phyloP scores from a whole-genome alignment of 2,888 invertebrate genomes.

The Tetragonula carbonaria region DNA sequence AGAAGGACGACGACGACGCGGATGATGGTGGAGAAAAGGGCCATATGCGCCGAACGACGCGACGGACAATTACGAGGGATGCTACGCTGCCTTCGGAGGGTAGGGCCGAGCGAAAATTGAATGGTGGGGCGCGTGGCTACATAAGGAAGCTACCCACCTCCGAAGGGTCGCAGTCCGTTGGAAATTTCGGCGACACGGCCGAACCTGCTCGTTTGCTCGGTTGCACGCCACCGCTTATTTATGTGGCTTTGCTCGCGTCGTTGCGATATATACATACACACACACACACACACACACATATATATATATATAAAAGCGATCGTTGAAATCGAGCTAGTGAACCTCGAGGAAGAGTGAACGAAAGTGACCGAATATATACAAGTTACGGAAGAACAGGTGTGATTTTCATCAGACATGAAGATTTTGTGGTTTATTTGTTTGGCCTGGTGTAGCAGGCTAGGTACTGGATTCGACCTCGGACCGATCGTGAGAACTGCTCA shows the following conservation, averaged over 20 bases:
- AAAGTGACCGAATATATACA: conserved; percentile 16
- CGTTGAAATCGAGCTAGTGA: not conserved
- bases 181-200: conserved; percentile 65
- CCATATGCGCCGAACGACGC: conserved; percentile 77
- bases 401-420: conserved; percentile 55
- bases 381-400: not conserved
- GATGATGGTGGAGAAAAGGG: conserved; percentile 55
- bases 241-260: not conserved
- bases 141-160: conserved; percentile 78
- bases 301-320: too few species aligned
- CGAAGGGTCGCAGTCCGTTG: conserved; percentile 81
- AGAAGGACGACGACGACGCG: conserved; percentile 73
- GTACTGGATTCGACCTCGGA: conserved; percentile 78
- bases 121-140: conserved; percentile 78
- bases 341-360: conserved; percentile 7
- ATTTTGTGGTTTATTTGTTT: conserved; percentile 69
- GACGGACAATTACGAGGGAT: conserved; percentile 82
- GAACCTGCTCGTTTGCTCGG: conserved; percentile 15
- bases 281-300: too few species aligned
- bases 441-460: conserved; percentile 69
- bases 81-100: conserved; percentile 71
- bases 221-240: not conserved
- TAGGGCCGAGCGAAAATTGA: conserved; percentile 62
- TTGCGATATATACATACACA: not conserved
- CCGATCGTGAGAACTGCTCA: conserved; percentile 80